Conservation (phyloP, 2,113 vertebrate genomes). For the Caracal caracal region DNA sequence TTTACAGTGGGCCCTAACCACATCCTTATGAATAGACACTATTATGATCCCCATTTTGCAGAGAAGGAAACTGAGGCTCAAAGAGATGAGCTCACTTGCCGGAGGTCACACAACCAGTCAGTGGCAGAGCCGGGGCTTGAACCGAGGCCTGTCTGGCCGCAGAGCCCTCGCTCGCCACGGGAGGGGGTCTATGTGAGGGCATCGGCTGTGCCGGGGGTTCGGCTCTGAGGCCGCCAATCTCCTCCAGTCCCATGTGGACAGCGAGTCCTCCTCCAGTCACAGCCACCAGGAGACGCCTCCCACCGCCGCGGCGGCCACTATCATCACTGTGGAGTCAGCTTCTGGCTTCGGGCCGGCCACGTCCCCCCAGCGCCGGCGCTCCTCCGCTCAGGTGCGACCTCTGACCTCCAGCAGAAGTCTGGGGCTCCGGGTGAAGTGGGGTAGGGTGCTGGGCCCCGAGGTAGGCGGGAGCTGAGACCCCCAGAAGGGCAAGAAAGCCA, state of each 20-base stretch:
- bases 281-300: slow-evolving; percentile 94
- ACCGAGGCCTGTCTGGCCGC: neutral
- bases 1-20: slow-evolving; percentile 27
- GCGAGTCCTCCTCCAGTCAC: slow-evolving; percentile 92
- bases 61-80: slow-evolving; percentile 60
- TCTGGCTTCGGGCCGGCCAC: slow-evolving; percentile 90
- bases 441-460: neutral
- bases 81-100: slow-evolving; percentile 49
- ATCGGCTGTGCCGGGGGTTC: neutral
- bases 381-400: slow-evolving; percentile 86
- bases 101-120: slow-evolving; percentile 35
- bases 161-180: slow-evolving; percentile 33
- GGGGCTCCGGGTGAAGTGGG: neutral
- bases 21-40: slow-evolving; percentile 48
- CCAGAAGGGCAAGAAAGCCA: neutral
- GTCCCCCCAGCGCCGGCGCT: slow-evolving; percentile 81
- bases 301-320: slow-evolving; percentile 86
- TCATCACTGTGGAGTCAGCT: slow-evolving; percentile 92
- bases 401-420: neutral
- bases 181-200: slow-evolving; percentile 36
- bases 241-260: slow-evolving; percentile 92
- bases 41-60: slow-evolving; percentile 56
- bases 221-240: slow-evolving; percentile 56
- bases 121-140: neutral
- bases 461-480: neutral